phyloP scores from a whole-genome alignment of 2,797 vertebrate genomes.

The Siniperca obscura region DNA sequence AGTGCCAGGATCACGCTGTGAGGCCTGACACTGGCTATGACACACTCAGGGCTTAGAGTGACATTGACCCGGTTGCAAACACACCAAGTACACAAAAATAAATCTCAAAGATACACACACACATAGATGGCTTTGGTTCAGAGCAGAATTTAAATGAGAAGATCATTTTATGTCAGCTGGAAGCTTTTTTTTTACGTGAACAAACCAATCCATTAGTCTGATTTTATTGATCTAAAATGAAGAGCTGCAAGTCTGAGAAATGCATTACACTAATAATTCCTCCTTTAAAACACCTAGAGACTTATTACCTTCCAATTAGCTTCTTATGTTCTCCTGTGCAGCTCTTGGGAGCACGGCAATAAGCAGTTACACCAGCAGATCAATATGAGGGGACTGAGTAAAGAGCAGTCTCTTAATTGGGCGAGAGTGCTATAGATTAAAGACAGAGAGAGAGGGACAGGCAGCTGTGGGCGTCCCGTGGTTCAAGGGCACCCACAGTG shows the following conservation, averaged over 20 bases:
- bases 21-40: conserved; percentile 79
- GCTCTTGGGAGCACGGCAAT: conserved; percentile 54
- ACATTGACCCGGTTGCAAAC: conserved; percentile 76
- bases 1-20: conserved; percentile 81
- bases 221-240: conserved; percentile 34
- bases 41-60: conserved; percentile 76
- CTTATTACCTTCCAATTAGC: conserved; percentile 60
- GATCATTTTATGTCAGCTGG: neutral
- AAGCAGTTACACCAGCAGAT: conserved; percentile 62
- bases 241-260: conserved; percentile 16
- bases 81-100: conserved; percentile 56
- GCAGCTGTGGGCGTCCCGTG: conserved; percentile 55
- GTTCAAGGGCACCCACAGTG: conserved; percentile 63
- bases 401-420: conserved; percentile 80
- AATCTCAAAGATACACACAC: conserved; percentile 39
- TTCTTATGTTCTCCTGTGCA: conserved; percentile 47
- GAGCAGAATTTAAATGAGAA: conserved; percentile 4
- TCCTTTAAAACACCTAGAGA: conserved; percentile 18
- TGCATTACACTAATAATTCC: conserved; percentile 27
- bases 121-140: neutral
- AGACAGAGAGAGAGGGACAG: conserved; percentile 42
- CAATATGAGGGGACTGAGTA: conserved; percentile 69
- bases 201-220: neutral
- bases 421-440: conserved; percentile 65
- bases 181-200: conserved; percentile 21